phyloP scores from a whole-genome alignment of 2,797 vertebrate genomes.

The Crenuchus spilurus region DNA sequence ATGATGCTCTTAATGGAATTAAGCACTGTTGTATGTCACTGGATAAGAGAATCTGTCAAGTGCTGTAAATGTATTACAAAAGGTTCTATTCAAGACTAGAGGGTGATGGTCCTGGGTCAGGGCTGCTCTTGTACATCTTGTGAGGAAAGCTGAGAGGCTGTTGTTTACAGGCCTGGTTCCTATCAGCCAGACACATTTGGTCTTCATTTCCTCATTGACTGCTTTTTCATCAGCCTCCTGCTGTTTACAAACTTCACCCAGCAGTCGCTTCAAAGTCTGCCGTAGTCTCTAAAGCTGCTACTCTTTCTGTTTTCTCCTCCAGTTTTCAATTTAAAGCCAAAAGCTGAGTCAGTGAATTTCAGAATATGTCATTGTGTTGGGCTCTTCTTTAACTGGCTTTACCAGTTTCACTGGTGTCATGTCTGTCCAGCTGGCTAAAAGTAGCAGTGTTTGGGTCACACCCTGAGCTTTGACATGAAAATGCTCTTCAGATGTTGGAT shows the following conservation, averaged over 20 bases:
- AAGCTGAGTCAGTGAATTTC: background rate
- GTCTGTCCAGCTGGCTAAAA: slow-evolving; percentile 11
- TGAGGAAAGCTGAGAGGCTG: slow-evolving; percentile 44
- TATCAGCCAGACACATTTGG: slow-evolving; percentile 66
- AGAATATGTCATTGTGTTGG: background rate
- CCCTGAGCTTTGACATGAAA: background rate
- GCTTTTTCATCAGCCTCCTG: slow-evolving; percentile 66
- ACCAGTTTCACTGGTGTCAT: slow-evolving; percentile 1
- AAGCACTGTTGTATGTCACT: too few species aligned
- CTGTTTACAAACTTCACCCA: slow-evolving; percentile 70
- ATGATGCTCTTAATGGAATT: too few species aligned
- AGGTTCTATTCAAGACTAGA: background rate
- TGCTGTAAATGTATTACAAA: too few species aligned
- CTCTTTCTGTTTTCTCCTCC: background rate
- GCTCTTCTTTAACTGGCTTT: background rate
- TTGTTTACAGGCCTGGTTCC: slow-evolving; percentile 25
- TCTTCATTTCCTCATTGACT: slow-evolving; percentile 60
- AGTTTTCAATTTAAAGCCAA: background rate
- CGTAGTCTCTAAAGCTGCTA: slow-evolving; percentile 52
- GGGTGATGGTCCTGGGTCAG: background rate
- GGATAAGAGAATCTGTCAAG: too few species aligned
- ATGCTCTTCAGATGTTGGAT: background rate
- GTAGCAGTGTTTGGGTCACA: slow-evolving; percentile 7
- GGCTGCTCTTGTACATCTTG: background rate
- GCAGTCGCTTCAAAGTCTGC: slow-evolving; percentile 53